Evolutionary conservation across 2,888 invertebrate species (phyloP).

Genomic region (Quadriops clusia): DNA sequence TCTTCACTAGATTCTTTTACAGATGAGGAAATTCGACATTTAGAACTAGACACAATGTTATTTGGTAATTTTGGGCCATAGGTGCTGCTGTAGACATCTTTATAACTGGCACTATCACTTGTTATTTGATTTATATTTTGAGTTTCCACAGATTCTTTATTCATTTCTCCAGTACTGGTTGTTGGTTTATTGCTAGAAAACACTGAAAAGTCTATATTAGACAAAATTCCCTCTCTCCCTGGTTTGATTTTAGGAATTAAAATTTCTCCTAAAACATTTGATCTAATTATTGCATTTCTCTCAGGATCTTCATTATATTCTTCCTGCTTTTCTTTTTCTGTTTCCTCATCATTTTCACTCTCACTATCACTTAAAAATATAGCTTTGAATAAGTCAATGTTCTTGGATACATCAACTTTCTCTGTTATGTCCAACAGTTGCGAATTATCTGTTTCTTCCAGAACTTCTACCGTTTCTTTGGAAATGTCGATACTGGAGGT

Average conservation of each 20-base stretch:
- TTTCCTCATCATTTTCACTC: constrained; percentile 41
- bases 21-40: constrained; percentile 7
- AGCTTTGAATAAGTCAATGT: constrained; percentile 74
- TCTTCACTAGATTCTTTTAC: constrained; percentile 31
- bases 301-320: constrained; percentile 18
- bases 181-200: constrained; percentile 7
- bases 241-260: constrained; percentile 32
- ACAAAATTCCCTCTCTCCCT: constrained; percentile 31
- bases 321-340: constrained; percentile 24
- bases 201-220: constrained; percentile 25
- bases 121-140: too few species aligned
- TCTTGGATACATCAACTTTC: constrained; percentile 36
- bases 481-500: too few species aligned
- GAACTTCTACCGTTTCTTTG: constrained; percentile 4
- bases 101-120: too few species aligned
- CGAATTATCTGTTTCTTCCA: constrained; percentile 4
- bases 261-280: constrained; percentile 26
- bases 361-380: constrained; percentile 78
- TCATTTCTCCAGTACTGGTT: constrained; percentile 13
- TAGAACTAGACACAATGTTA: constrained; percentile 25
- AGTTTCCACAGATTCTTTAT: too few species aligned
- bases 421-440: constrained; percentile 26
- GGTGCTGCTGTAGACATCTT: too few species aligned
- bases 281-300: constrained; percentile 24
- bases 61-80: constrained; percentile 52